Evolutionary conservation across 2,797 vertebrate species (phyloP).

Genomic region (Crossoptilon crossoptilon): DNA sequence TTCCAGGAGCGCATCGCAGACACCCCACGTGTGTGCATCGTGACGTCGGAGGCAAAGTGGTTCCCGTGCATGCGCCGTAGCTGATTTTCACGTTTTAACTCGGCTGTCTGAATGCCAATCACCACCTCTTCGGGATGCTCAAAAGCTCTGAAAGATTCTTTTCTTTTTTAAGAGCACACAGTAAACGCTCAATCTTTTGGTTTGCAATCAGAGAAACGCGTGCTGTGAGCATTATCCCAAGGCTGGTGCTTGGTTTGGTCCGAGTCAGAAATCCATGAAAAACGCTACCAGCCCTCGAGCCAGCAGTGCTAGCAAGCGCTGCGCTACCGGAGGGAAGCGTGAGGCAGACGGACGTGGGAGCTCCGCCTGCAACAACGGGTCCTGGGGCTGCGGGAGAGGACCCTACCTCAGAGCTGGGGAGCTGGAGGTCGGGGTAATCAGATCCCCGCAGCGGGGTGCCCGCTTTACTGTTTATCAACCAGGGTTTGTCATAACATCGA

Average conservation of each 20-base stretch:
- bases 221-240: accelerated
- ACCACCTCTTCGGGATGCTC: accelerated
- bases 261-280: conserved; percentile 75
- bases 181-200: accelerated
- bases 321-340: conserved; percentile 47
- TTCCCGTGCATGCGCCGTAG: conserved; percentile 40
- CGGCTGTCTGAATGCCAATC: not conserved
- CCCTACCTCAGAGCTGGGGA: conserved; percentile 92
- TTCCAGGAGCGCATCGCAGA: not conserved
- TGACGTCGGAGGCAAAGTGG: not conserved
- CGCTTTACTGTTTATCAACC: conserved; percentile 99
- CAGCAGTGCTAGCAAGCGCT: conserved; percentile 72
- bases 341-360: conserved; percentile 46
- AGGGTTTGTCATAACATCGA: conserved; percentile 99
- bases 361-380: not conserved
- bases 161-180: not conserved
- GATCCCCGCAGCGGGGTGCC: conserved; percentile 91
- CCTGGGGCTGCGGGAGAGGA: conserved; percentile 75
- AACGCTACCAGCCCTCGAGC: conserved; percentile 18
- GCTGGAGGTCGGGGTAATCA: conserved; percentile 92
- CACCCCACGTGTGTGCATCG: not conserved
- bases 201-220: accelerated
- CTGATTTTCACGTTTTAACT: conserved; percentile 77
- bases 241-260: accelerated
- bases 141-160: not conserved